Evolutionary conservation across 2,797 vertebrate genomes (phyloP).

Genomic region (Acridotheres tristis): DNA sequence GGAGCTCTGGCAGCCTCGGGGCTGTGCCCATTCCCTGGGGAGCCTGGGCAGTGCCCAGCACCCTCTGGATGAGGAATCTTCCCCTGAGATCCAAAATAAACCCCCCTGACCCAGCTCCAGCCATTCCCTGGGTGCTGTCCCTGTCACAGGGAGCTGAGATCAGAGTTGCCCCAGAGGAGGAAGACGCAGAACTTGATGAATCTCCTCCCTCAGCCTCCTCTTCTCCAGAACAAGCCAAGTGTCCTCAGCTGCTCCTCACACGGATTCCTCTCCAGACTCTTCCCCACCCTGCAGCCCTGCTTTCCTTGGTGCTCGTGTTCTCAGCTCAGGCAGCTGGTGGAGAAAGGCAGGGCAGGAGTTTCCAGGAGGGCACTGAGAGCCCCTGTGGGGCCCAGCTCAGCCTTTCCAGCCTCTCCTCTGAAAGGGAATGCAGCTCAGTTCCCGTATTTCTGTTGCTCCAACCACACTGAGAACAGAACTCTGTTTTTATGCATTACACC

Average conservation of each 20-base stretch:
- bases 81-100: rapidly evolving
- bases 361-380: not conserved
- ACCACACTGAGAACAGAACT: not conserved
- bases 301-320: not conserved
- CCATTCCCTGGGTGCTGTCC: not conserved
- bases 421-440: not conserved
- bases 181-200: not conserved
- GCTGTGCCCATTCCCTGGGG: not conserved
- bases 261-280: not conserved
- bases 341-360: not conserved
- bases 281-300: not conserved
- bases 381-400: not conserved
- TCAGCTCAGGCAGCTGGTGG: not conserved
- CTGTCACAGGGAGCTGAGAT: not conserved
- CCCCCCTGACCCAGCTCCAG: not conserved
- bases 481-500: not conserved
- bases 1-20: not conserved
- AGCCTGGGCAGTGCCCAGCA: not conserved
- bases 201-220: not conserved
- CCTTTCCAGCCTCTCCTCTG: not conserved
- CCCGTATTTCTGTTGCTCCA: not conserved
- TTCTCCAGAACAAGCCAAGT: not conserved
- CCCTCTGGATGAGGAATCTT: not conserved
- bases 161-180: rapidly evolving
- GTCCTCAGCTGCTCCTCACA: not conserved